A percentile compares a stretch with the other conserved stretches of the same genome.
These are phyloP conservation scores for Drosophila mimetica DNA, from an alignment of 2,888 invertebrate species.

Conservation along the genomic window DNA sequence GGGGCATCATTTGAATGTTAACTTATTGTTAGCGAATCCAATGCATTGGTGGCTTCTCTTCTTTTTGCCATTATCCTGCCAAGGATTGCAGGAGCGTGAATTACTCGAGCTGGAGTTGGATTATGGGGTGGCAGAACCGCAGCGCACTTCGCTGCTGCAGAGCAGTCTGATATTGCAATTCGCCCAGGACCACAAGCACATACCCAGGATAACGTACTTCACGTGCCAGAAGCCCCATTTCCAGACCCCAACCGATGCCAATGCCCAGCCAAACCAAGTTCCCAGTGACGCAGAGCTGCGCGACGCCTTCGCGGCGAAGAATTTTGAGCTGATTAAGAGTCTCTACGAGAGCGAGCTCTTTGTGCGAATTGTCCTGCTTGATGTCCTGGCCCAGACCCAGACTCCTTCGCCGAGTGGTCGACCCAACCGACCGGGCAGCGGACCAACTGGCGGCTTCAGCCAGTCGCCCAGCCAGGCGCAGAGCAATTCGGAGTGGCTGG, in stretches of 20 bases:
- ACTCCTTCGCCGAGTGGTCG: slow-evolving; percentile 8
- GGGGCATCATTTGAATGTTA: slow-evolving; percentile 8
- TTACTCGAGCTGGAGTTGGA: slow-evolving; percentile 6
- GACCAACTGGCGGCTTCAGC: slow-evolving; percentile 26
- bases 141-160: slow-evolving; percentile 55
- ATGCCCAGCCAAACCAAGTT: slow-evolving; percentile 39
- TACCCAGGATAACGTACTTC: slow-evolving; percentile 81
- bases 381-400: slow-evolving; percentile 55
- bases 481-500: slow-evolving; percentile 70
- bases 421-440: slow-evolving; percentile 20
- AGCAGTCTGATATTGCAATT: slow-evolving; percentile 79
- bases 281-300: slow-evolving; percentile 43
- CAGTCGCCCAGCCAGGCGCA: slow-evolving; percentile 44
- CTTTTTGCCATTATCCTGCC: slow-evolving; percentile 10
- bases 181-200: slow-evolving; percentile 77
- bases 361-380: slow-evolving; percentile 66
- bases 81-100: slow-evolving; percentile 7
- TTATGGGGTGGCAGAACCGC: slow-evolving; percentile 31
- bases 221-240: slow-evolving; percentile 74
- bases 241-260: slow-evolving; percentile 38
- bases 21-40: slow-evolving; percentile 2
- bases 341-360: slow-evolving; percentile 55
- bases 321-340: slow-evolving; percentile 66
- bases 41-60: slow-evolving; percentile 28
- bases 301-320: slow-evolving; percentile 60